These are phyloP conservation scores for Clunio marinus DNA, from an alignment of 2,888 invertebrate species.

Conservation along the genomic window DNA sequence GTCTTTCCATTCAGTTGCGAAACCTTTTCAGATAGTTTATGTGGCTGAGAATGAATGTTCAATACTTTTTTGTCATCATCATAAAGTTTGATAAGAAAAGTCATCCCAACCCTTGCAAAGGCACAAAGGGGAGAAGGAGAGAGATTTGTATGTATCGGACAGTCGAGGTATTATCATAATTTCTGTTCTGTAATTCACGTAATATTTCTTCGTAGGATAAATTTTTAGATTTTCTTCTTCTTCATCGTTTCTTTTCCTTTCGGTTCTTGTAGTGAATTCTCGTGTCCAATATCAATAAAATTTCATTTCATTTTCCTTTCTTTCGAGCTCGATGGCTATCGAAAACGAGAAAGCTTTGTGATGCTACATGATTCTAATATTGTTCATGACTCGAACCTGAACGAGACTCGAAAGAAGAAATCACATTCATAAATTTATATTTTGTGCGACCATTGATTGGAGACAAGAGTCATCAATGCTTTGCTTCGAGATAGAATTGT, in stretches of 20 bases:
- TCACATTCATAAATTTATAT: slow-evolving; percentile 33
- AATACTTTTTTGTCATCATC: slow-evolving; percentile 28
- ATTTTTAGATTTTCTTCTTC: slow-evolving; percentile 17
- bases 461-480: too few species aligned
- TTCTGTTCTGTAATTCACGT: slow-evolving; percentile 26
- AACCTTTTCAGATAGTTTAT: slow-evolving; percentile 34
- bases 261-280: too few species aligned
- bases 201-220: slow-evolving; percentile 31
- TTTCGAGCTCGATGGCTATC: too few species aligned
- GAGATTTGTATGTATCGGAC: slow-evolving; percentile 37
- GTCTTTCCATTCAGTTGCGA: neutral
- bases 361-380: neutral
- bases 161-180: slow-evolving; percentile 37
- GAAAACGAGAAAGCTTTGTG: neutral
- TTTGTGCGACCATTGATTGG: slow-evolving; percentile 33
- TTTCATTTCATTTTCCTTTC: slow-evolving; percentile 34
- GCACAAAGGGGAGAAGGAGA: neutral
- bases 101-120: slow-evolving; percentile 17
- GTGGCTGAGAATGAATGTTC: slow-evolving; percentile 9
- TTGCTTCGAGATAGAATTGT: too few species aligned
- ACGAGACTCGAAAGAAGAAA: slow-evolving; percentile 8
- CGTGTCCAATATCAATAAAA: slow-evolving; percentile 38
- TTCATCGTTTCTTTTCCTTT: neutral
- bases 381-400: slow-evolving; percentile 14
- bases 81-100: slow-evolving; percentile 38